These are phyloP conservation scores for Stictocephala bisonia DNA, from an alignment of 2,888 invertebrate genomes.

Conservation along the genomic window DNA sequence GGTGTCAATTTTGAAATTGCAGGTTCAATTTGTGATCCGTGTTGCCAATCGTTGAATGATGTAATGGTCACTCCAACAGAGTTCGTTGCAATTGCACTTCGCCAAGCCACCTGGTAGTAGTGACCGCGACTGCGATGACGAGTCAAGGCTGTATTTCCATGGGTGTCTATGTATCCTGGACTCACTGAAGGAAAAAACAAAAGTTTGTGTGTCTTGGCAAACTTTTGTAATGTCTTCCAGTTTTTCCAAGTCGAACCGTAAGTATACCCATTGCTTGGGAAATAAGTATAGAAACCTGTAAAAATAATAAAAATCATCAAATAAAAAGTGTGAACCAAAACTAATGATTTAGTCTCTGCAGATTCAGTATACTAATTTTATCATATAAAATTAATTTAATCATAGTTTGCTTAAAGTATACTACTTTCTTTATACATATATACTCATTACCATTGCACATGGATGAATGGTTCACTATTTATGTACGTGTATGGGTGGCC, in stretches of 20 bases:
- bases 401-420: too few species aligned
- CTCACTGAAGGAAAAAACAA: constrained; percentile 77
- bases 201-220: constrained; percentile 70
- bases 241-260: constrained; percentile 74
- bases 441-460: too few species aligned
- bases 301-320: too few species aligned
- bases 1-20: constrained; percentile 66
- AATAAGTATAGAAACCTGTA: constrained; percentile 73
- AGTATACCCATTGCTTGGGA: constrained; percentile 74
- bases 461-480: too few species aligned
- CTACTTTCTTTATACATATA: too few species aligned
- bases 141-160: constrained; percentile 68
- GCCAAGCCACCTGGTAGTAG: constrained; percentile 75
- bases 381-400: too few species aligned
- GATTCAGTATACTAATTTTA: too few species aligned
- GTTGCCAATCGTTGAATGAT: constrained; percentile 81
- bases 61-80: constrained; percentile 73
- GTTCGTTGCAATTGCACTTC: constrained; percentile 69
- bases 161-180: constrained; percentile 77
- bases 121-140: constrained; percentile 69
- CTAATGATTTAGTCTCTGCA: too few species aligned
- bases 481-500: too few species aligned
- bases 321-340: too few species aligned
- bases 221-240: constrained; percentile 66
- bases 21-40: constrained; percentile 80